These are phyloP conservation scores for Macrophya annulata DNA, from an alignment of 2,888 invertebrate species.

Conservation along the genomic window DNA sequence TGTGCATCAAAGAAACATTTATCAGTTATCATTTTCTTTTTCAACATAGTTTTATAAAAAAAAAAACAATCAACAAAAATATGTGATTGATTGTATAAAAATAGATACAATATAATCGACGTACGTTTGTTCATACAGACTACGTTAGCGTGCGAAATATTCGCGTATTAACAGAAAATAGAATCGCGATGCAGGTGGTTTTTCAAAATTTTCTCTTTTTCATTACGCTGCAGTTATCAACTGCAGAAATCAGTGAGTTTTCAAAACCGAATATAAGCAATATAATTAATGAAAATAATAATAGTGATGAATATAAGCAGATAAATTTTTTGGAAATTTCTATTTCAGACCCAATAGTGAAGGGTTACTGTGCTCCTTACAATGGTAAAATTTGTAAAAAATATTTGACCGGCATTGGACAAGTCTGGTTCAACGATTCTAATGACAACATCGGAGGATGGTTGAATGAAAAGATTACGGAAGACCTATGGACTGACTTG, in stretches of 20 bases:
- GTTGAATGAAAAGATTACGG: conserved; percentile 92
- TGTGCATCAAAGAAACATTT: neutral
- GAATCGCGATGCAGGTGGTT: conserved; percentile 41
- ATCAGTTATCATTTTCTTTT: neutral
- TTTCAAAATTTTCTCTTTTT: conserved; percentile 27
- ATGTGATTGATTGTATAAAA: conserved; percentile 21
- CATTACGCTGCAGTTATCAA: neutral
- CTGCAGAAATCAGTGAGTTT: conserved; percentile 43
- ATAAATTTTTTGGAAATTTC: neutral
- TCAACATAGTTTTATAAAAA: neutral
- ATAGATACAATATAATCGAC: neutral
- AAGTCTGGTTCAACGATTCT: conserved; percentile 90
- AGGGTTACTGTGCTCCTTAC: conserved; percentile 92
- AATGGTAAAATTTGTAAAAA: conserved; percentile 91
- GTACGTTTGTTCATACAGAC: neutral
- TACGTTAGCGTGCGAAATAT: conserved; percentile 5
- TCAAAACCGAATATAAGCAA: neutral
- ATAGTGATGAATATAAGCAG: neutral
- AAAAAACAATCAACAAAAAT: conserved; percentile 20
- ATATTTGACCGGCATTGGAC: conserved; percentile 84
- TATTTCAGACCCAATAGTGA: conserved; percentile 62
- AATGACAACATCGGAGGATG: conserved; percentile 85
- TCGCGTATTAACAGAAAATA: conserved; percentile 8
- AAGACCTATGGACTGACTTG: conserved; percentile 93
- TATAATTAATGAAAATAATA: too few relatives aligned